phyloP scores from a whole-genome alignment of 2,113 vertebrate genomes.

The Leptobrachium leishanense region DNA sequence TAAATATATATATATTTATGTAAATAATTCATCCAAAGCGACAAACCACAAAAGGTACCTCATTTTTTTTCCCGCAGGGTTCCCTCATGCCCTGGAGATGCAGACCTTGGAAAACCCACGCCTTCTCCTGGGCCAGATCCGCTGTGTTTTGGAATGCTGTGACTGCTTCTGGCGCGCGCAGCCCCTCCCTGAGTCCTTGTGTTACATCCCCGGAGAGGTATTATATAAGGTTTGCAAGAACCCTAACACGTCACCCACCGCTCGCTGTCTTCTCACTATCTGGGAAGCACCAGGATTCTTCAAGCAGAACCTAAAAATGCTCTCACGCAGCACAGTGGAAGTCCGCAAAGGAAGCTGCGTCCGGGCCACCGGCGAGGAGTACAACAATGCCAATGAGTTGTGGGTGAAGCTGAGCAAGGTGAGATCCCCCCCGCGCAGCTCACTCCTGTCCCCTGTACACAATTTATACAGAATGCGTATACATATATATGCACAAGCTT shows the following conservation, averaged over 20 bases:
- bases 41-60: too few relatives aligned
- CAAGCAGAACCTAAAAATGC: constrained; percentile 71
- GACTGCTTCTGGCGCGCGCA: constrained; percentile 70
- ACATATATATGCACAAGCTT: too few relatives aligned
- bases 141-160: constrained; percentile 83
- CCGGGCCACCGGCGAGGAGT: constrained; percentile 88
- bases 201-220: constrained; percentile 87
- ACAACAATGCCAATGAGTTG: constrained; percentile 89
- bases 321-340: constrained; percentile 76
- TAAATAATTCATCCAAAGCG: too few relatives aligned
- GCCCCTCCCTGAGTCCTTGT: constrained; percentile 74
- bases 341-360: constrained; percentile 88
- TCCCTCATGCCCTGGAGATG: constrained; percentile 4
- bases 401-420: constrained; percentile 95
- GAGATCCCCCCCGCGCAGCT: constrained; percentile 5
- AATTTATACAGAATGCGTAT: too few relatives aligned
- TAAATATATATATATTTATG: too few relatives aligned
- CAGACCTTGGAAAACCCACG: constrained; percentile 8
- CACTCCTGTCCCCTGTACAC: too few relatives aligned
- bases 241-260: constrained; percentile 60
- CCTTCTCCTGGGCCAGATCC: constrained; percentile 77
- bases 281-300: constrained; percentile 76
- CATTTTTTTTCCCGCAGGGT: not conserved
- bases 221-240: constrained; percentile 95
- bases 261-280: constrained; percentile 76